Conservation (phyloP, 2,113 vertebrate species). For the human region GRCh38 chr5:93072001-93072500, state of each 20-base stretch:
- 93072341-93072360: neutral
- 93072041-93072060: neutral
- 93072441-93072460: neutral
- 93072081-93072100: neutral
- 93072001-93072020: neutral
- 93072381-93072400: neutral
- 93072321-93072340: neutral
- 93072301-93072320: neutral
- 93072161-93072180: neutral
- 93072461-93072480: neutral
- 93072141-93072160: neutral
- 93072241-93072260: neutral
- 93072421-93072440: neutral
- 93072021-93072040: constrained; percentile 4
- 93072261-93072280: neutral
- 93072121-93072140: neutral
- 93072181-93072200: neutral
- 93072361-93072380: neutral
- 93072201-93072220: neutral
- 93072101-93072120: neutral
- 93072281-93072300: neutral
- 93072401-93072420: neutral
- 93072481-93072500: neutral
- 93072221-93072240: neutral
- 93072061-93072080: neutral